These are phyloP conservation scores for Euborellia annulipes DNA, from an alignment of 1,140 invertebrate genomes.

Conservation along the genomic window DNA sequence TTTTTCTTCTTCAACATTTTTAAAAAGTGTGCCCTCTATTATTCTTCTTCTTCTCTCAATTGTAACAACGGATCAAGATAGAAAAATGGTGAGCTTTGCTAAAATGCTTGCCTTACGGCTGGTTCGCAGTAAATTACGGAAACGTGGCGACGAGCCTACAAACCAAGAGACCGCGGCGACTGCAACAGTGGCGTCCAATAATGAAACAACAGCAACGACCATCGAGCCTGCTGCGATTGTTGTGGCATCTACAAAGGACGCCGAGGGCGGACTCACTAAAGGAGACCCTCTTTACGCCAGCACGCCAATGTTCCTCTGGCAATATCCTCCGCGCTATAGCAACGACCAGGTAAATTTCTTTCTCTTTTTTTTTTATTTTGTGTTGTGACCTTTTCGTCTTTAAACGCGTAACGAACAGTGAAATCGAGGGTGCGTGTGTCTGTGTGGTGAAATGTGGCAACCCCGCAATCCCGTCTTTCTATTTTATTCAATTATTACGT, in stretches of 20 bases:
- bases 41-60: too few relatives aligned
- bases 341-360: slow-evolving; percentile 51
- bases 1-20: too few relatives aligned
- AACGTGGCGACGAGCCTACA: slow-evolving; percentile 43
- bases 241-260: slow-evolving; percentile 9
- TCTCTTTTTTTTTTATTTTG: too few relatives aligned
- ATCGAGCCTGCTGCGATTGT: slow-evolving; percentile 8
- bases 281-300: too few relatives aligned
- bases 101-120: slow-evolving; percentile 70
- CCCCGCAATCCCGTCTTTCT: too few relatives aligned
- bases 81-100: slow-evolving; percentile 7
- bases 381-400: too few relatives aligned
- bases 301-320: slow-evolving; percentile 51
- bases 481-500: too few relatives aligned
- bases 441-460: too few relatives aligned
- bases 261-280: not conserved
- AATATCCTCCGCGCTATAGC: slow-evolving; percentile 55
- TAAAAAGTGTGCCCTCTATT: too few relatives aligned
- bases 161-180: slow-evolving; percentile 15
- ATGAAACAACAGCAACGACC: slow-evolving; percentile 13
- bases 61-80: slow-evolving; percentile 37
- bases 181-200: slow-evolving; percentile 18
- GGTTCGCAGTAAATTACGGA: slow-evolving; percentile 72
- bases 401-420: too few relatives aligned
- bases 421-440: too few relatives aligned